phyloP scores from a whole-genome alignment of 2,797 vertebrate species.

The Fringilla coelebs region DNA sequence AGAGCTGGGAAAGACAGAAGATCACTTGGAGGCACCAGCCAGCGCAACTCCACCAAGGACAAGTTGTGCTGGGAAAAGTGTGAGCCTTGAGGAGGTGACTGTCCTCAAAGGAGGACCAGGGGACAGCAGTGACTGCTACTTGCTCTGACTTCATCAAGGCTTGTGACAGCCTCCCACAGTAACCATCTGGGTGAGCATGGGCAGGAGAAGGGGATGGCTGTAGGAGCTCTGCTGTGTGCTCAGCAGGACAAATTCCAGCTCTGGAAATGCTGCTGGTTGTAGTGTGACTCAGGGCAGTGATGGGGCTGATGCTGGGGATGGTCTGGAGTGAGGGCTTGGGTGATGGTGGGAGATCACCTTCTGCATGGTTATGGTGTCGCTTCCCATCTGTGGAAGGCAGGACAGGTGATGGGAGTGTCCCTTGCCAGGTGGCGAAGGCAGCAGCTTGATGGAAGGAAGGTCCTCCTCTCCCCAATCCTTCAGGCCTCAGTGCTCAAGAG shows the following conservation, averaged over 20 bases:
- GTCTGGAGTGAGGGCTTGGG: background rate
- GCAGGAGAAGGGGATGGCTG: background rate
- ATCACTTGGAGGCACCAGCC: background rate
- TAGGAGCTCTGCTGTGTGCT: background rate
- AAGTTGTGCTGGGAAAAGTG: background rate
- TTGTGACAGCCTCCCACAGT: accelerated
- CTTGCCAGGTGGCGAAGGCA: background rate
- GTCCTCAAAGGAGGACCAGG: background rate
- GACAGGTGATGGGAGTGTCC: background rate
- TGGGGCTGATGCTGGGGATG: background rate
- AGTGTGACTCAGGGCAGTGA: background rate
- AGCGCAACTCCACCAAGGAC: background rate
- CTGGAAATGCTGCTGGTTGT: background rate
- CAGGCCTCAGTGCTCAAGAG: background rate
- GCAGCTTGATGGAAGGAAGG: background rate
- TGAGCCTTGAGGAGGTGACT: background rate
- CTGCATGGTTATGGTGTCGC: accelerated
- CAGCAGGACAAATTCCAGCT: background rate
- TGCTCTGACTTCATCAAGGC: background rate
- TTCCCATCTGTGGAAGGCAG: background rate
- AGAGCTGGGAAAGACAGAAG: accelerated
- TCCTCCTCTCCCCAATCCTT: background rate
- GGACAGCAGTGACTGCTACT: background rate
- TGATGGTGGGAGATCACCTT: background rate
- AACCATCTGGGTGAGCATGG: background rate